A percentile compares a stretch with the other conserved stretches of the same genome.
Conservation (phyloP, 2,797 vertebrate genomes). For the Tiaroga cobitis region DNA sequence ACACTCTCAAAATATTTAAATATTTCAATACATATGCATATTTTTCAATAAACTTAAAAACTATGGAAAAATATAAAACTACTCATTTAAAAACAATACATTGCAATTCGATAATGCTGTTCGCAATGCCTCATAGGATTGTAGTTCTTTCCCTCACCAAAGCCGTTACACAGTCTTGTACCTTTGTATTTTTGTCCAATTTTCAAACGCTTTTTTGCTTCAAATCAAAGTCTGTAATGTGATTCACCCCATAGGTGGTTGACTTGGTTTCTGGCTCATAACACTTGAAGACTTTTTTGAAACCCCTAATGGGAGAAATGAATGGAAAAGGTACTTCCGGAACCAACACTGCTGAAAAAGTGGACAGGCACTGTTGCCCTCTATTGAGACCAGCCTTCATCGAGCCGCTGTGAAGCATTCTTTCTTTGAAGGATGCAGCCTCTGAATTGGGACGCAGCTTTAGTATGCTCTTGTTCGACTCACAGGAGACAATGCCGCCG, state of each 20-base stretch:
- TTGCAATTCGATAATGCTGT: not conserved
- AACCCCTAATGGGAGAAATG: not conserved
- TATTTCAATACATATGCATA: not conserved
- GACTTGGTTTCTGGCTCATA: not conserved
- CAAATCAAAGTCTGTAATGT: not conserved
- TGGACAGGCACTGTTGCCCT: not conserved
- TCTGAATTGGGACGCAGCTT: not conserved
- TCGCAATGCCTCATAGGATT: not conserved
- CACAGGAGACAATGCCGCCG: constrained; percentile 41
- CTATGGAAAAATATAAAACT: no score
- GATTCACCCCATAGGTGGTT: not conserved
- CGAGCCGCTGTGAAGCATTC: not conserved
- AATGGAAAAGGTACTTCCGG: no score
- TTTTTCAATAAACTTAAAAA: not conserved
- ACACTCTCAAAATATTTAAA: not conserved
- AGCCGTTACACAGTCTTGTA: not conserved
- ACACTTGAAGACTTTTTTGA: not conserved
- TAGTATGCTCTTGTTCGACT: constrained; percentile 9
- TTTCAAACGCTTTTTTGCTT: not conserved
- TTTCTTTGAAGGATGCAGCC: not conserved
- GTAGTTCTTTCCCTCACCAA: not conserved
- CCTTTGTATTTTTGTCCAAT: not conserved
- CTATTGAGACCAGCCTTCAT: not conserved
- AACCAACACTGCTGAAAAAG: not conserved
- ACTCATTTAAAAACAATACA: no score